Conservation (phyloP, 2,113 vertebrate genomes). For the Thryonomys swinderianus region DNA sequence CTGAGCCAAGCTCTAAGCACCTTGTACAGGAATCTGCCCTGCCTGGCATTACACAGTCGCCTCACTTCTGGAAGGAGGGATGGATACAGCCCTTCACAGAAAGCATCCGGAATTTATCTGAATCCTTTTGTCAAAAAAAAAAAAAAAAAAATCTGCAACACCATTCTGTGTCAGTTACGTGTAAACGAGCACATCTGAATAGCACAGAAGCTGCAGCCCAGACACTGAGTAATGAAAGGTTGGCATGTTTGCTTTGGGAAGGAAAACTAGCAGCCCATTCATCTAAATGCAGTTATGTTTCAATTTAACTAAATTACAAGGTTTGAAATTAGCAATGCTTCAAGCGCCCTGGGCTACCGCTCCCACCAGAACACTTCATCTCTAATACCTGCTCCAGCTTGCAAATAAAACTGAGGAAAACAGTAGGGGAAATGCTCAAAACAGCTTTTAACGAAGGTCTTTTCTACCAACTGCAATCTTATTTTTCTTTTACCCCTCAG, state of each 20-base stretch:
- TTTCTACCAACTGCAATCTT: slow-evolving; percentile 66
- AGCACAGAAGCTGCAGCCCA: slow-evolving; percentile 55
- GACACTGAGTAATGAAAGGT: slow-evolving; percentile 79
- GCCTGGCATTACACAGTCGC: background rate
- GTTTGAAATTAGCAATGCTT: slow-evolving; percentile 82
- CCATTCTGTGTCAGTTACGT: background rate
- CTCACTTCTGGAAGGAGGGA: slow-evolving; percentile 26
- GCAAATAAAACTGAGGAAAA: slow-evolving; percentile 79
- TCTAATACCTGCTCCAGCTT: slow-evolving; percentile 75
- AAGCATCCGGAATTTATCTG: background rate
- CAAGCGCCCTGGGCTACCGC: slow-evolving; percentile 66
- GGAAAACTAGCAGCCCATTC: slow-evolving; percentile 78
- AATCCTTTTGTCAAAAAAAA: background rate
- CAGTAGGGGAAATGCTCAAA: slow-evolving; percentile 58
- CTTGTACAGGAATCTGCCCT: background rate
- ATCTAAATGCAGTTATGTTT: slow-evolving; percentile 83
- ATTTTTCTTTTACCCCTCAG: slow-evolving; percentile 12
- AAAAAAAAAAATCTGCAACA: background rate
- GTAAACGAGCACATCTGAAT: slow-evolving; percentile 67
- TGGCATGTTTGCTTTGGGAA: slow-evolving; percentile 78
- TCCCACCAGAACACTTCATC: slow-evolving; percentile 77
- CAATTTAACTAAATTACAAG: slow-evolving; percentile 83
- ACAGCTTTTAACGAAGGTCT: slow-evolving; percentile 66
- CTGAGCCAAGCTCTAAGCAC: slow-evolving; percentile 24
- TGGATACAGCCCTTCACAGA: background rate